Evolutionary conservation across 2,888 invertebrate genomes (phyloP).

Genomic region (Melanchra persicariae): DNA sequence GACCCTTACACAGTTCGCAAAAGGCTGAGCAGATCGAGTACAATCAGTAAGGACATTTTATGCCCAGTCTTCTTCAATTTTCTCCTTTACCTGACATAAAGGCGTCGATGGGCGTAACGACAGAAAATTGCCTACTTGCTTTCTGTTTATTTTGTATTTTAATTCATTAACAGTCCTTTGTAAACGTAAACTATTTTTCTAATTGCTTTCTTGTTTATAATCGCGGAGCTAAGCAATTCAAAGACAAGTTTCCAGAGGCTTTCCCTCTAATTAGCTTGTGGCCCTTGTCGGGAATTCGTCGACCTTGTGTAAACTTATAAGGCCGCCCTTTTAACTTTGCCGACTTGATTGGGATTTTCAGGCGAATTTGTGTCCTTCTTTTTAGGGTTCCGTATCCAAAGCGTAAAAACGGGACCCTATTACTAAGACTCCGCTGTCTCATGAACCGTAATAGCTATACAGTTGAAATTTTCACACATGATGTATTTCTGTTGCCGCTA

Average conservation of each 20-base stretch:
- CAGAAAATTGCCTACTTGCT: not conserved
- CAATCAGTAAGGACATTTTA: not conserved
- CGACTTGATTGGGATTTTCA: too few relatives aligned
- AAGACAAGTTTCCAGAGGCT: not conserved
- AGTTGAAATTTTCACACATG: too few relatives aligned
- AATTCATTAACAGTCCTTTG: slow-evolving; percentile 13
- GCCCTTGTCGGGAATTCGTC: slow-evolving; percentile 3
- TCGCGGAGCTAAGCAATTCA: not conserved
- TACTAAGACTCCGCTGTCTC: too few relatives aligned
- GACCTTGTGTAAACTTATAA: slow-evolving; percentile 27
- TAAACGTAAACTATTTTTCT: not conserved
- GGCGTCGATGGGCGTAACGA: not conserved
- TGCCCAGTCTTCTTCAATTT: not conserved
- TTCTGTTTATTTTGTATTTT: not conserved
- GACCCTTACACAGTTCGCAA: too few relatives aligned
- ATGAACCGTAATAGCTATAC: too few relatives aligned
- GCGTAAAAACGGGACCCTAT: too few relatives aligned
- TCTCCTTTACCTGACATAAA: not conserved
- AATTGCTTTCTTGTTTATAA: not conserved
- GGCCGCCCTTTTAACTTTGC: slow-evolving; percentile 2
- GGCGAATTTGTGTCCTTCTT: too few relatives aligned
- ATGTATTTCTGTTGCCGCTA: too few relatives aligned
- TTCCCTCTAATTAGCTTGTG: slow-evolving; percentile 21
- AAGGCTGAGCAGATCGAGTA: too few relatives aligned
- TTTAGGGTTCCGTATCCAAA: too few relatives aligned